Evolutionary conservation across 53 echinoderm and acorn worm species (phyloP).

Genomic region (Patiria pectinifera): DNA sequence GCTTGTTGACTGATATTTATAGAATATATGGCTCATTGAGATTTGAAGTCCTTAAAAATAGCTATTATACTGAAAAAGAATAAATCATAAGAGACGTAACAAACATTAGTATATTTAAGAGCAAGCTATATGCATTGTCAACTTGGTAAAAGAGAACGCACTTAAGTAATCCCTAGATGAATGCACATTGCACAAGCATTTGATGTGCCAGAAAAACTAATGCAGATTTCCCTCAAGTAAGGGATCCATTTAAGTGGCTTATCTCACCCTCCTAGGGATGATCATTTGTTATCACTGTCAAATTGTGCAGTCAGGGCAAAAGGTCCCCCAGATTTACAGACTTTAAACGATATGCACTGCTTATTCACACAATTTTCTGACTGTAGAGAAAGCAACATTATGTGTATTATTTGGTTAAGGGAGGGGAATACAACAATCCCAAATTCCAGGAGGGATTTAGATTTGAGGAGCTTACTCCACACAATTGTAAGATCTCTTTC

Average conservation of each 20-base stretch:
- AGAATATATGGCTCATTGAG: too few species aligned
- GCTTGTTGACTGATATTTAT: too few species aligned
- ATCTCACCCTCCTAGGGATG: slow-evolving; percentile 8
- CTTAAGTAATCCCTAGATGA: neutral
- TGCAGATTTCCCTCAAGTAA: slow-evolving; percentile 3
- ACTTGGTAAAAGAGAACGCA: neutral
- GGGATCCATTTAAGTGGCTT: slow-evolving; percentile 52
- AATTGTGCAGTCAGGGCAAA: slow-evolving; percentile 16
- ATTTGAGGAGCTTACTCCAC: neutral
- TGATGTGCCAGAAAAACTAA: neutral
- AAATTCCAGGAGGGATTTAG: slow-evolving; percentile 38
- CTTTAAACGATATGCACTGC: neutral
- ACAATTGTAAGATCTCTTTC: neutral
- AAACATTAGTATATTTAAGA: too few species aligned
- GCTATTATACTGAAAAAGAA: too few species aligned
- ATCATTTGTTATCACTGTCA: slow-evolving; percentile 42
- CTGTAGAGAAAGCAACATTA: neutral
- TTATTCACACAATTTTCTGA: neutral
- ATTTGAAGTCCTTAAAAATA: too few species aligned
- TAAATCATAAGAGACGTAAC: too few species aligned
- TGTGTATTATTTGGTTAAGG: slow-evolving; percentile 11
- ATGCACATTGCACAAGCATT: neutral
- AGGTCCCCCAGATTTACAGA: neutral
- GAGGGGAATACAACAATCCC: slow-evolving; percentile 16
- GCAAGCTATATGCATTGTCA: neutral